These are phyloP conservation scores for Balaeniceps rex DNA, from an alignment of 2,113 vertebrate genomes.

Conservation along the genomic window DNA sequence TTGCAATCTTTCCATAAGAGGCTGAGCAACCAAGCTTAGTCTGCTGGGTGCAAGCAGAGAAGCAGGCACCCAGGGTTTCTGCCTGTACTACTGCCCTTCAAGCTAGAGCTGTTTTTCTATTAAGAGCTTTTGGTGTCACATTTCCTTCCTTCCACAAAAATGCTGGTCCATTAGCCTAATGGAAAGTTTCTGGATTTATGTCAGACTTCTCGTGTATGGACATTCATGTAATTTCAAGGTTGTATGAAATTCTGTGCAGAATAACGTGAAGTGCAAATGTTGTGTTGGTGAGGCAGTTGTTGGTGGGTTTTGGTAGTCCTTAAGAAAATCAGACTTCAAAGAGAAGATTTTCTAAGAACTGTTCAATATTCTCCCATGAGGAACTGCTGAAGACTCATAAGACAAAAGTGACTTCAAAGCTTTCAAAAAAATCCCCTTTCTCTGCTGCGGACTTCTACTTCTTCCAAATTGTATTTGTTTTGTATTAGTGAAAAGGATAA, in stretches of 20 bases:
- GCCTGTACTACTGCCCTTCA: not conserved
- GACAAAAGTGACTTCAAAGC: not conserved
- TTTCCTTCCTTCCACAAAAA: not conserved
- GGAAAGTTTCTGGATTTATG: not conserved
- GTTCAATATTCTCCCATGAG: not conserved
- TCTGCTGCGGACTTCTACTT: not conserved
- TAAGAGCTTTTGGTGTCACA: not conserved
- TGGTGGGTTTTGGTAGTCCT: not conserved
- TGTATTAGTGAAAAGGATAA: not conserved
- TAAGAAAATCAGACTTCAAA: not conserved
- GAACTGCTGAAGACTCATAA: not conserved
- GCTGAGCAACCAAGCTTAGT: not conserved
- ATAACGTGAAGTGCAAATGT: accelerated
- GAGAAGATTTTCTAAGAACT: not conserved
- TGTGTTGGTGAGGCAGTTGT: not conserved
- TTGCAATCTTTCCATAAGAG: not conserved
- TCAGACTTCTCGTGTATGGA: not conserved
- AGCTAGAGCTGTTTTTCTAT: not conserved
- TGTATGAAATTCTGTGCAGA: not conserved
- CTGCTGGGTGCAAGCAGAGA: not conserved
- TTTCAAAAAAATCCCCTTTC: not conserved
- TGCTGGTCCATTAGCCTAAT: not conserved
- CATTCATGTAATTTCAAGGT: not conserved
- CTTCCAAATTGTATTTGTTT: not conserved
- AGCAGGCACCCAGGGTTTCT: not conserved